Base-by-base conservation (phyloP, 1,140 invertebrate species). In the Uloborus diversus region DNA sequence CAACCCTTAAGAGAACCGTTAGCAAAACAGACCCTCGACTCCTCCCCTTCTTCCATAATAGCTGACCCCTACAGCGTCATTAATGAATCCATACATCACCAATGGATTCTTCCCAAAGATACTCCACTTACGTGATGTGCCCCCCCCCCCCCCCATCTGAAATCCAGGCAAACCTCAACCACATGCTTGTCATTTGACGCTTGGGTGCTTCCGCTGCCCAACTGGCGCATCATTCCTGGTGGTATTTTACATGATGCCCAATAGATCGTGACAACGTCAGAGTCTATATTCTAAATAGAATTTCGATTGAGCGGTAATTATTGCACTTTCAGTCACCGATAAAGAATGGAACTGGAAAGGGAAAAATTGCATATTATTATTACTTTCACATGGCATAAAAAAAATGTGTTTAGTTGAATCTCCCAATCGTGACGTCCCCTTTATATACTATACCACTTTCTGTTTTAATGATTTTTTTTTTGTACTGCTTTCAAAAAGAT, bases 41-140 rank as follows among this genome's bases (percentile, higher is more conserved):
- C 5, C 68, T 27, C 49, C 30, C 68, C 32, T 17, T 1, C 17
- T 5, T 35, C 33, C 42, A 65, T 65, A 37, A 53, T 11, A 37
- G n/a, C 20, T 27, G 37, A 68, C 49, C 68, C 68, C 51, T 32
- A 17, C 20, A 33, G 20, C 37, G 30, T 37, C 51, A 57, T 70
- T 57, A 70, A 57, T 35, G 23, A 30, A 37, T 70, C 51, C 68
- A 70, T 70, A 70, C 51, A 70, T 57, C 51, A 57, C 68, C 30
- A 13, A 35, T 57, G 42, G 35, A 68, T 68, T 27, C 27, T 51
- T 28, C 37, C 25, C 13, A 14, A 49, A 53, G 32, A 53, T 70
- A 70, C 30, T 13, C 11, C 28, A 37, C 61, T 3, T 68, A 68
- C 65, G 27, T 68, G 37, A 30, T 27, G 37, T 14, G 14, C 11